Conservation (phyloP, 1,140 invertebrate species). For the Antheraea pernyi region DNA sequence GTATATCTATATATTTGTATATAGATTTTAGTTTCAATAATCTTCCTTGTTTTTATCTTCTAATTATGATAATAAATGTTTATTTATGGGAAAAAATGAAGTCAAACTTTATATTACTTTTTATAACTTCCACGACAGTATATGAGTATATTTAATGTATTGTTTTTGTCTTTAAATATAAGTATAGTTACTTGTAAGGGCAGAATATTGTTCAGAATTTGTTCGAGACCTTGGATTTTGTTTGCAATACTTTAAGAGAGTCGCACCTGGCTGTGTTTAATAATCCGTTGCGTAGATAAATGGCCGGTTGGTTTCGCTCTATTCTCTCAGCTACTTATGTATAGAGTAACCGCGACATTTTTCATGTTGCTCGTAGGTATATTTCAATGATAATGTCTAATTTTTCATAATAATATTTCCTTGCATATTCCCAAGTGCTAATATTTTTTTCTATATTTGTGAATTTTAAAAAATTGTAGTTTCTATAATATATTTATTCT, state of each 20-base stretch:
- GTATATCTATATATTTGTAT: too few relatives aligned
- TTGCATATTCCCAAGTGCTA: background rate
- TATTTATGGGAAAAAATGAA: too few relatives aligned
- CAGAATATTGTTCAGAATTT: background rate
- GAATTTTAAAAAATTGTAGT: too few relatives aligned
- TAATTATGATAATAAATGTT: too few relatives aligned
- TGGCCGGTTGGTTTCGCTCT: background rate
- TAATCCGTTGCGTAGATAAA: constrained; percentile 17
- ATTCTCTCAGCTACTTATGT: background rate
- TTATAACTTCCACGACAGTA: too few relatives aligned
- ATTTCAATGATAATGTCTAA: background rate
- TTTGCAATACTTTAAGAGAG: constrained; percentile 5
- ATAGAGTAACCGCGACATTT: background rate
- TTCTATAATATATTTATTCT: too few relatives aligned
- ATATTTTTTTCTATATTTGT: too few relatives aligned
- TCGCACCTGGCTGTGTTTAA: constrained; percentile 20
- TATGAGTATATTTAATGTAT: too few relatives aligned
- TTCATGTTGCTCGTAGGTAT: background rate
- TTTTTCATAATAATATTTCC: background rate
- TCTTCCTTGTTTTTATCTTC: too few relatives aligned
- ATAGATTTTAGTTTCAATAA: too few relatives aligned
- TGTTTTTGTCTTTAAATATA: too few relatives aligned
- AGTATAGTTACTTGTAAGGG: background rate
- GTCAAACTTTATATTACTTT: too few relatives aligned
- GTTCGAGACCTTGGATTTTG: background rate